These are phyloP conservation scores for Setophaga petechia DNA, from an alignment of 2,113 vertebrate species.

Conservation along the genomic window DNA sequence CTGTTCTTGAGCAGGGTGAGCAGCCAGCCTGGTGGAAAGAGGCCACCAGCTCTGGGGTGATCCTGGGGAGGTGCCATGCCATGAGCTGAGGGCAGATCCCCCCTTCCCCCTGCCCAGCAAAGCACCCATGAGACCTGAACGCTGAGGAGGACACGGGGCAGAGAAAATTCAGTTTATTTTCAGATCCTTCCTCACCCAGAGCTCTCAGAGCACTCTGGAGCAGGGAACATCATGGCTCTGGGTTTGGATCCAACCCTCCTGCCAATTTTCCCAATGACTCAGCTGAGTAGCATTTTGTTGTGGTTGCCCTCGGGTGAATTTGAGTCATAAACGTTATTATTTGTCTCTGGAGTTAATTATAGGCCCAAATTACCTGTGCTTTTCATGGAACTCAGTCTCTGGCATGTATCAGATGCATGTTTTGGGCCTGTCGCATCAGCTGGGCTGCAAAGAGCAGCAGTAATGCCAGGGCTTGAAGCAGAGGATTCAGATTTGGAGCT, in stretches of 20 bases:
- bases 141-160: neutral
- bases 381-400: constrained; percentile 1
- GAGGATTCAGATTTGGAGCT: neutral
- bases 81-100: neutral
- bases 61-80: neutral
- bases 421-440: constrained; percentile 28
- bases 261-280: constrained; percentile 61
- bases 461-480: neutral
- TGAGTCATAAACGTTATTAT: constrained; percentile 41
- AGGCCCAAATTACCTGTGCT: constrained; percentile 30
- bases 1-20: neutral
- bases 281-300: constrained; percentile 50
- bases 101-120: neutral
- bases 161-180: neutral
- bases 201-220: neutral
- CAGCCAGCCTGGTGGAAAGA: neutral
- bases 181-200: neutral
- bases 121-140: neutral
- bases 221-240: neutral
- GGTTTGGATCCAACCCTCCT: neutral
- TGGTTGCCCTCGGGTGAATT: constrained; percentile 20
- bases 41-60: neutral
- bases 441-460: neutral
- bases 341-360: constrained; percentile 62
- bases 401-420: neutral